Evolutionary conservation across 2,888 invertebrate species (phyloP).

Genomic region (Hypomecis atomaria): DNA sequence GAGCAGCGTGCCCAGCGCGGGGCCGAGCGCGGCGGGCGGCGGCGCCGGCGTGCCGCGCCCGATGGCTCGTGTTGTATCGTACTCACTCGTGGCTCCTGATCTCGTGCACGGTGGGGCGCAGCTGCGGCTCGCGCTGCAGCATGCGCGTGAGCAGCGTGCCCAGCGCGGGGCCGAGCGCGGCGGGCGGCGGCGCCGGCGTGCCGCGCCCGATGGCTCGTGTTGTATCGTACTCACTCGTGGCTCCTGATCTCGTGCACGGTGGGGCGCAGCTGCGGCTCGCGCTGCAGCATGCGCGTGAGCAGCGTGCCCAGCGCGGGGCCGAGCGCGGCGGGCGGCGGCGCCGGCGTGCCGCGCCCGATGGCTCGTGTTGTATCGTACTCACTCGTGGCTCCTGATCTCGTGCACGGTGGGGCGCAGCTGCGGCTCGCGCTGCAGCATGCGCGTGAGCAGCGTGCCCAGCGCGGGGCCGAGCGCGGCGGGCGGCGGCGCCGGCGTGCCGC

Average conservation of each 20-base stretch:
- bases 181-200: too few relatives aligned
- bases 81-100: conserved; percentile 92
- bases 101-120: too few relatives aligned
- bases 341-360: conserved; percentile 95
- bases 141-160: too few relatives aligned
- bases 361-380: conserved; percentile 82
- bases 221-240: conserved; percentile 86
- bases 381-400: conserved; percentile 92
- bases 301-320: conserved; percentile 90
- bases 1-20: too few relatives aligned
- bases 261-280: conserved; percentile 91
- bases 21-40: too few relatives aligned
- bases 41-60: too few relatives aligned
- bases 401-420: conserved; percentile 90
- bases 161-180: too few relatives aligned
- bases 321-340: conserved; percentile 92
- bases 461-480: conserved; percentile 91
- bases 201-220: not conserved
- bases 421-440: conserved; percentile 95
- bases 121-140: too few relatives aligned
- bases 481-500: conserved; percentile 93
- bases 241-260: conserved; percentile 92
- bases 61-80: not conserved
- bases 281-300: conserved; percentile 93
- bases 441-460: conserved; percentile 89